A percentile compares a stretch with the other conserved stretches of the same genome.
Conservation (phyloP, 2,888 invertebrate species). For the Caenorhabditis sinica region DNA sequence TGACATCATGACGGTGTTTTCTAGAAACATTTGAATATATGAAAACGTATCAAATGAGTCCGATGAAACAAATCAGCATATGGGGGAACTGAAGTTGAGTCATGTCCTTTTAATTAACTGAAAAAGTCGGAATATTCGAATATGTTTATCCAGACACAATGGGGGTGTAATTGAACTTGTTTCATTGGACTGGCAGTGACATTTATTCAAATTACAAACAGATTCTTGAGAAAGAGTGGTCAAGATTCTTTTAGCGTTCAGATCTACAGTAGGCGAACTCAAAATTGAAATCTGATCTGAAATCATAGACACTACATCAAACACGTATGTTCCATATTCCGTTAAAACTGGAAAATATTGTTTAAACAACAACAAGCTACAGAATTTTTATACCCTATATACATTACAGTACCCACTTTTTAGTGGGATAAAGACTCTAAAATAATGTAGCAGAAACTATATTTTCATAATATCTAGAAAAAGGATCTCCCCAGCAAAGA, state of each 20-base stretch:
- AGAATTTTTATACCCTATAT: background rate
- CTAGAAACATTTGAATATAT: constrained; percentile 17
- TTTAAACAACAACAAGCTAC: background rate
- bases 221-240: background rate
- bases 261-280: too few relatives aligned
- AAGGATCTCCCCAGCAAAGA: too few relatives aligned
- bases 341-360: too few relatives aligned
- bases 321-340: too few relatives aligned
- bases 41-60: background rate
- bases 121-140: background rate
- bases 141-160: background rate
- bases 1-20: constrained; percentile 49
- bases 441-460: background rate
- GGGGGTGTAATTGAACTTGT: background rate
- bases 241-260: background rate
- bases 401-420: too few relatives aligned
- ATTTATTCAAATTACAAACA: background rate
- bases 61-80: background rate
- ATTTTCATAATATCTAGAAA: background rate
- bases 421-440: background rate
- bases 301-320: too few relatives aligned
- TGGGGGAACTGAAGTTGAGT: background rate
- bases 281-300: too few relatives aligned
- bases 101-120: background rate
- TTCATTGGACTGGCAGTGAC: background rate